Evolutionary conservation across 2,888 invertebrate genomes (phyloP).

Genomic region (Cryptocephalus moraei): DNA sequence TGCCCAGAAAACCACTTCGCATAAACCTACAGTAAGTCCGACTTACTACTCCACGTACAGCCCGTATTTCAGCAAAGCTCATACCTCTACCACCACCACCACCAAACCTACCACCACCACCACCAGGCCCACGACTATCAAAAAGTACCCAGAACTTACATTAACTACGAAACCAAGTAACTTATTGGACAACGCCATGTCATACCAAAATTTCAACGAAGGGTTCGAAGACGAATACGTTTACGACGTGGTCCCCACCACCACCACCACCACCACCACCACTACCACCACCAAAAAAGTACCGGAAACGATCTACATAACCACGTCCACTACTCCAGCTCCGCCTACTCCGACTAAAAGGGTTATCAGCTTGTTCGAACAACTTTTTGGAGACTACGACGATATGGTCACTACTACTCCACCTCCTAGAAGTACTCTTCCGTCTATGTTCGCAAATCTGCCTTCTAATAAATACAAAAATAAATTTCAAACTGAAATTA

Average conservation of each 20-base stretch:
- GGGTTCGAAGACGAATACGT: constrained; percentile 26
- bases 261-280: constrained; percentile 1
- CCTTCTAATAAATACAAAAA: constrained; percentile 17
- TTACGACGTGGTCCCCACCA: constrained; percentile 10
- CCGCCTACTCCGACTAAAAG: constrained; percentile 36
- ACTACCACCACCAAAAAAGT: constrained; percentile 3
- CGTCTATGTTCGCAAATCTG: constrained; percentile 20
- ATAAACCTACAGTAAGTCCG: constrained; percentile 32
- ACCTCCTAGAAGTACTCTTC: constrained; percentile 11
- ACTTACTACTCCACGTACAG: constrained; percentile 27
- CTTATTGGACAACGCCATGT: constrained; percentile 22
- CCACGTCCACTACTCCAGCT: constrained; percentile 18
- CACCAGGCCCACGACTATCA: constrained; percentile 18
- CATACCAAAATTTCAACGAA: constrained; percentile 24
- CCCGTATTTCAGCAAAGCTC: constrained; percentile 20
- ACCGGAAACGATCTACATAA: constrained; percentile 23
- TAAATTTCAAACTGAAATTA: constrained; percentile 11
- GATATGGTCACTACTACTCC: constrained; percentile 22
- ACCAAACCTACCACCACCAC: constrained; percentile 18
- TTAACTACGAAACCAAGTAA: constrained; percentile 26
- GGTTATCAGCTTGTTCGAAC: constrained; percentile 36
- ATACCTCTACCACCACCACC: constrained; percentile 21
- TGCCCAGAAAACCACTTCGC: constrained; percentile 27
- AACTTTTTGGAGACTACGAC: constrained; percentile 37
- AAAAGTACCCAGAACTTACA: constrained; percentile 18